These are phyloP conservation scores for Hippolais icterina DNA, from an alignment of 2,113 vertebrate genomes.

Conservation along the genomic window DNA sequence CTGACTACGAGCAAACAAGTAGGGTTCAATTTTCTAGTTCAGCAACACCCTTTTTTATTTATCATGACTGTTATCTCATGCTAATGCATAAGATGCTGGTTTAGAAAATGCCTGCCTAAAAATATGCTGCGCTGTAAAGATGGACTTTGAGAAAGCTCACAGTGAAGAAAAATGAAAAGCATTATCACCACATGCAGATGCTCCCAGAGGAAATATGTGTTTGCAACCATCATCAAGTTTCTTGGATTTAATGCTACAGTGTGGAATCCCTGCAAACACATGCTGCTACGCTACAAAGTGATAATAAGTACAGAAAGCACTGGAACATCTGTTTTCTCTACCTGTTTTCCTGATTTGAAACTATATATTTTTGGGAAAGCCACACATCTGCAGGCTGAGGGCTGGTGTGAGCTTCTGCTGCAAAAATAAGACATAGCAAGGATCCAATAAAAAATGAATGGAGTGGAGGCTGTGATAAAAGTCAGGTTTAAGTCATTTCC, in stretches of 20 bases:
- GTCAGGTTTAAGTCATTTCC: background rate
- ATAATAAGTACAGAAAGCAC: background rate
- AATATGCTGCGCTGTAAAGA: background rate
- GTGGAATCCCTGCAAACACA: no score
- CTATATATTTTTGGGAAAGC: background rate
- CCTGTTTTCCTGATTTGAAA: background rate
- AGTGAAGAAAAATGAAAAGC: background rate
- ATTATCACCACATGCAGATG: background rate
- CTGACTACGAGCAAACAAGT: background rate
- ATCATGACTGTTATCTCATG: background rate
- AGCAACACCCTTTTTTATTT: background rate
- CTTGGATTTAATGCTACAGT: background rate
- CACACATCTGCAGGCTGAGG: rapidly evolving
- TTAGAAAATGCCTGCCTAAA: background rate
- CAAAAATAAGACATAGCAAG: background rate
- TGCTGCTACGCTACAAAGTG: no score
- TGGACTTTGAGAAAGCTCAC: background rate
- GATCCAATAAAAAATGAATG: background rate
- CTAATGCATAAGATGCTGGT: background rate
- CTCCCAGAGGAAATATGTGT: background rate
- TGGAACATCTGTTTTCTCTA: background rate
- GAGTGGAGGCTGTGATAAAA: background rate
- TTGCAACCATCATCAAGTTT: background rate
- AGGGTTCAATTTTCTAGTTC: slow-evolving; percentile 10
- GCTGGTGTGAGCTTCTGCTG: background rate